A percentile compares a stretch with the other conserved stretches of the same genome.
These are phyloP conservation scores for Odontamblyopus rebecca DNA, from an alignment of 2,797 vertebrate species.

Conservation along the genomic window DNA sequence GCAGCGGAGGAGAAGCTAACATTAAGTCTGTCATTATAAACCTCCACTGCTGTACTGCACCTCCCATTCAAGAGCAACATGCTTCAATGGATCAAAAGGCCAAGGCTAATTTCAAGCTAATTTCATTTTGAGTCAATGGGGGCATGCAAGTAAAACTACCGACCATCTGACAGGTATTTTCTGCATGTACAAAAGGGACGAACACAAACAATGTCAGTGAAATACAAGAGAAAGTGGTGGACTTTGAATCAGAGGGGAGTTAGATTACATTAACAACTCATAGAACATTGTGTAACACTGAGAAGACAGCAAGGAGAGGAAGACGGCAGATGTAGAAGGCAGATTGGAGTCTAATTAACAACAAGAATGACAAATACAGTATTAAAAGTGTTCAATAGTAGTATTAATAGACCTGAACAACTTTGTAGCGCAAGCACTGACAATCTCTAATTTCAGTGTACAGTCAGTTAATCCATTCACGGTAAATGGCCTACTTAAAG, in stretches of 20 bases:
- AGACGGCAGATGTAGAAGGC: slow-evolving; percentile 24
- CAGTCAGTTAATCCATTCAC: too few relatives aligned
- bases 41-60: slow-evolving; percentile 26
- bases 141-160: not conserved
- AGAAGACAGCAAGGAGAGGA: slow-evolving; percentile 46
- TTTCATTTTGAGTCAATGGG: not conserved
- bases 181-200: not conserved
- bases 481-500: too few relatives aligned
- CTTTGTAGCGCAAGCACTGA: not conserved
- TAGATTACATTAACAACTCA: slow-evolving; percentile 52
- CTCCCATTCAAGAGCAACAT: slow-evolving; percentile 23
- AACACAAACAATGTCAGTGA: not conserved
- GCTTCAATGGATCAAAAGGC: slow-evolving; percentile 2
- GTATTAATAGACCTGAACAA: not conserved
- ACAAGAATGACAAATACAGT: slow-evolving; percentile 12
- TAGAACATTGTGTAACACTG: slow-evolving; percentile 44
- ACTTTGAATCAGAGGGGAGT: slow-evolving; percentile 41
- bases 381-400: slow-evolving; percentile 1
- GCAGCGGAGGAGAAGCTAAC: slow-evolving; percentile 17
- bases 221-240: slow-evolving; percentile 46
- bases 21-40: slow-evolving; percentile 41
- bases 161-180: slow-evolving; percentile 5
- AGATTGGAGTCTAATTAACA: slow-evolving; percentile 15
- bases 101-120: not conserved
- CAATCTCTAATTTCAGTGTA: too few relatives aligned